Conservation (phyloP, 2,888 invertebrate species). For the Polydrusus pterygomalis region DNA sequence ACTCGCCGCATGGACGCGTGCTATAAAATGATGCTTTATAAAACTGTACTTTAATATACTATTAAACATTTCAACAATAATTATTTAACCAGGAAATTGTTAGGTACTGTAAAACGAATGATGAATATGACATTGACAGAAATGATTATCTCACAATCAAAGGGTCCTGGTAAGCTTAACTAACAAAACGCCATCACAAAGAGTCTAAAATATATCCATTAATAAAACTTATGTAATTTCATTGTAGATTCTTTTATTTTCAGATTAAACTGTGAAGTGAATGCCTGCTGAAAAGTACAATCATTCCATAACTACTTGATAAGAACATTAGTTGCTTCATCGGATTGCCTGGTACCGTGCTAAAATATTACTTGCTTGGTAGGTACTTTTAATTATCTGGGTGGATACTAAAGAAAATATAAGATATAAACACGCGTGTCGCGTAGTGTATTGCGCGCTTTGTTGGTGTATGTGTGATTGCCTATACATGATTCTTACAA, state of each 20-base stretch:
- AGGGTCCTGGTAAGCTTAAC: no score
- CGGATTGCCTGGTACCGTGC: neutral
- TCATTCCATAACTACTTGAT: constrained; percentile 10
- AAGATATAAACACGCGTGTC: neutral
- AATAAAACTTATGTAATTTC: neutral
- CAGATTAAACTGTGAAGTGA: constrained; percentile 31
- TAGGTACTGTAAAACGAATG: no score
- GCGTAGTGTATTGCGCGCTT: neutral
- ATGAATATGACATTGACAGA: no score
- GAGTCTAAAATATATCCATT: no score
- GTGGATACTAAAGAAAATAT: neutral
- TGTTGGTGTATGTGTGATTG: constrained; percentile 10
- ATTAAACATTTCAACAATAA: no score
- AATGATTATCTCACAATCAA: no score
- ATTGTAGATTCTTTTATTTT: neutral
- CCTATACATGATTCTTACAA: neutral
- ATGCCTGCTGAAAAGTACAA: constrained; percentile 9
- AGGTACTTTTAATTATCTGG: neutral
- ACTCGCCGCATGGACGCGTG: no score
- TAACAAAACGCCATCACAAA: no score
- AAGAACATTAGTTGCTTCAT: constrained; percentile 3
- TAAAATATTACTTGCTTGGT: neutral
- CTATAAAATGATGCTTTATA: no score
- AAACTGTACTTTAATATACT: no score
- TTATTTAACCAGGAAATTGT: no score